These are phyloP conservation scores for Lates calcarifer DNA, from an alignment of 2,113 vertebrate genomes.

Conservation along the genomic window DNA sequence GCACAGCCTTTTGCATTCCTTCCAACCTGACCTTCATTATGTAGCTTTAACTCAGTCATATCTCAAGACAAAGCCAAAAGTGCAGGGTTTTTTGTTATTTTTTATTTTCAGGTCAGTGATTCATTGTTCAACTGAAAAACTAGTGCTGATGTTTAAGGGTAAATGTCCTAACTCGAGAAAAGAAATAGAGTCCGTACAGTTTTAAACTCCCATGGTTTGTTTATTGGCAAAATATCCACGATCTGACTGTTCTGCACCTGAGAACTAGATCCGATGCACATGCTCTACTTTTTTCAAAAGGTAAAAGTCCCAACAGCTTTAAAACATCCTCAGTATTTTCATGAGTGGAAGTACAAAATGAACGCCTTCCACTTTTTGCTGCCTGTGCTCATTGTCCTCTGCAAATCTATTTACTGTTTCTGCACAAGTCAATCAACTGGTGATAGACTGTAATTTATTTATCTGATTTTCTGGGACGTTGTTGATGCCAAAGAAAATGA, in stretches of 20 bases:
- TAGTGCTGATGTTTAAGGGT: background rate
- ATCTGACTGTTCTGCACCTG: constrained; percentile 44
- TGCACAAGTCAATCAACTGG: background rate
- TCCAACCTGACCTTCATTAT: background rate
- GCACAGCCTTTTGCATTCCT: background rate
- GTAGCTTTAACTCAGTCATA: background rate
- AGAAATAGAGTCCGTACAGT: background rate
- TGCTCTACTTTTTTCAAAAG: constrained; percentile 32
- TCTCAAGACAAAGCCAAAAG: background rate
- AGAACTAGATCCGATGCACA: constrained; percentile 28
- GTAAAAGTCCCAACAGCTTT: constrained; percentile 3
- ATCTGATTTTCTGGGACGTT: background rate
- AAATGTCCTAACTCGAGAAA: background rate
- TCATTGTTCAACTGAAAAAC: background rate
- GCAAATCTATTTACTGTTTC: background rate
- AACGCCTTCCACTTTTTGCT: background rate
- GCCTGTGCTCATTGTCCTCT: constrained; percentile 12
- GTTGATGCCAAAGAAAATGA: background rate
- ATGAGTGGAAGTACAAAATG: background rate
- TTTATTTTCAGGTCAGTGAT: background rate
- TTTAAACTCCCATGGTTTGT: constrained; percentile 15
- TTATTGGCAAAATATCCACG: constrained; percentile 26
- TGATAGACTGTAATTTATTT: background rate
- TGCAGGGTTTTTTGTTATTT: background rate
- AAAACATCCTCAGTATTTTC: constrained; percentile 7